Evolutionary conservation across 2,797 vertebrate genomes (phyloP).

Genomic region (Tenualosa ilisha): DNA sequence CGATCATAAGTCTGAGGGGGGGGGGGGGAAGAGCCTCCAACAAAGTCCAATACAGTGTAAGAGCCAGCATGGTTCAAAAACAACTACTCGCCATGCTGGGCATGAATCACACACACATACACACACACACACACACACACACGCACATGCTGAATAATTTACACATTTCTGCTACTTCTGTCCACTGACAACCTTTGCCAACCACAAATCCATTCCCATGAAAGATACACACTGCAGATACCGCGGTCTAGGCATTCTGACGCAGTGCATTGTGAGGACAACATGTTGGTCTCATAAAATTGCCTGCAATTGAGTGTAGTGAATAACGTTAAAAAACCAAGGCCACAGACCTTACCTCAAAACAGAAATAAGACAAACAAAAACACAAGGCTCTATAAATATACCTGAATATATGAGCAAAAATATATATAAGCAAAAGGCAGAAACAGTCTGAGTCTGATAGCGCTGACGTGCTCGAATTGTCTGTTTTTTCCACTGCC

Average conservation of each 20-base stretch:
- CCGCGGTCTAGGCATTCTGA: neutral
- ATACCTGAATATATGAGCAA: neutral
- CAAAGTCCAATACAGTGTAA: neutral
- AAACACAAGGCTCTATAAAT: neutral
- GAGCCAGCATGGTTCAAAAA: neutral
- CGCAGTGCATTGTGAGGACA: neutral
- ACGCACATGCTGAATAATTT: neutral
- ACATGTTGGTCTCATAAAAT: neutral
- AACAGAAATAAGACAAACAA: neutral
- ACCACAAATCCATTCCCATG: neutral
- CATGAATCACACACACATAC: neutral
- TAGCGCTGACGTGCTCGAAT: neutral
- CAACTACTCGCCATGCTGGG: neutral
- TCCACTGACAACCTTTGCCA: neutral
- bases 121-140: too few species aligned
- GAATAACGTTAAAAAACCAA: neutral
- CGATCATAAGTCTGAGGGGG: neutral
- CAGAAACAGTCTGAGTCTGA: neutral
- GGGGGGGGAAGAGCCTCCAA: neutral
- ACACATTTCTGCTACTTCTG: neutral
- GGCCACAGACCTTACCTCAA: neutral
- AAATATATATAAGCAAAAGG: too few species aligned
- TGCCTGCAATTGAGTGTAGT: neutral
- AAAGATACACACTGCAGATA: neutral
- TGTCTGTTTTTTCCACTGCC: neutral